phyloP scores from a whole-genome alignment of 2,113 vertebrate species.

The Ctenomys sociabilis region DNA sequence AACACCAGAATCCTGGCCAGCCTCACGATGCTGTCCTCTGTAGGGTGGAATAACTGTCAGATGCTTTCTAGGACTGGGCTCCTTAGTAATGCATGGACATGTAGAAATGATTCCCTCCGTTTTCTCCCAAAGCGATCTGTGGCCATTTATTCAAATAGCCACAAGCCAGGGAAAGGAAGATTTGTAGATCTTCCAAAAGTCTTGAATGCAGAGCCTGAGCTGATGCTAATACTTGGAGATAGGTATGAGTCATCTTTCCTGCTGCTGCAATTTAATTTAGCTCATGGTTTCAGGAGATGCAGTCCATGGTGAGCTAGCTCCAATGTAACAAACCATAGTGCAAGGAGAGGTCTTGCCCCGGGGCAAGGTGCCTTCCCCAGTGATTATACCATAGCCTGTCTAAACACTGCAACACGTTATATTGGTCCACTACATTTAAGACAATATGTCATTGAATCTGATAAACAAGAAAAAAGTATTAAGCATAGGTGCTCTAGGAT shows the following conservation, averaged over 20 bases:
- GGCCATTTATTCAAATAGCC: not conserved
- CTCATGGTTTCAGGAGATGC: not conserved
- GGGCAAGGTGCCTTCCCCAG: not conserved
- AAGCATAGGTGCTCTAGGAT: not conserved
- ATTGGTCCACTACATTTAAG: too few relatives aligned
- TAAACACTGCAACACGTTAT: not conserved
- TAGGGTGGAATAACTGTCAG: not conserved
- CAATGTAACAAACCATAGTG: not conserved
- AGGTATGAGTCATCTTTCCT: not conserved
- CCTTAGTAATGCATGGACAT: not conserved
- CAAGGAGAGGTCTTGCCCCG: not conserved
- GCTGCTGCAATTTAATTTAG: not conserved
- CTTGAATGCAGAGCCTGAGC: not conserved
- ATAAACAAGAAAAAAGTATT: not conserved
- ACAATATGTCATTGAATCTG: not conserved
- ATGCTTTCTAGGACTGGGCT: not conserved
- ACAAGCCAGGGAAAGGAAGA: not conserved
- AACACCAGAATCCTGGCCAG: not conserved
- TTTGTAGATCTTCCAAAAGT: not conserved
- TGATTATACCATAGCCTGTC: too few relatives aligned
- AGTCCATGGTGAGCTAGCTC: not conserved
- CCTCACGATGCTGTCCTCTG: not conserved
- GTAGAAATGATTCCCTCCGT: not conserved
- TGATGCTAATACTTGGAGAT: not conserved
- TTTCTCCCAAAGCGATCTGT: not conserved